Evolutionary conservation across 2,888 invertebrate genomes (phyloP).

Genomic region (Epiblema foenella): DNA sequence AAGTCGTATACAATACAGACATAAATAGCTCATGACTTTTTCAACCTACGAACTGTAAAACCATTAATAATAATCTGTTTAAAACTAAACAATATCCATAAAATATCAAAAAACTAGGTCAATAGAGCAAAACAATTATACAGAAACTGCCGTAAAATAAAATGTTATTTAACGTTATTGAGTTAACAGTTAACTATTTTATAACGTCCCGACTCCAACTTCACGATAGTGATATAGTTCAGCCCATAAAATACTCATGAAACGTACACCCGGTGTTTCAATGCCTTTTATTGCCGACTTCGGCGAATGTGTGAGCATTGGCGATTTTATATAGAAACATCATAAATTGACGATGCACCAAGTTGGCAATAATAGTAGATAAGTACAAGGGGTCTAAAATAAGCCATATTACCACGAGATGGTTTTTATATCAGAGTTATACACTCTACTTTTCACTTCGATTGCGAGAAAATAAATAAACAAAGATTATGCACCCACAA

Average conservation of each 20-base stretch:
- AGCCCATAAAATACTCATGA: constrained; percentile 41
- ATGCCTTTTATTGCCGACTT: constrained; percentile 38
- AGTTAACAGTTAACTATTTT: constrained; percentile 25
- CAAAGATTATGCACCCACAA: no score
- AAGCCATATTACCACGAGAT: no score
- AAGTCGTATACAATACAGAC: no score
- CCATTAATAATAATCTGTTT: no score
- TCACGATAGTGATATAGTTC: constrained; percentile 38
- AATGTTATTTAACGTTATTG: constrained; percentile 28
- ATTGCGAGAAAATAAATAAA: no score
- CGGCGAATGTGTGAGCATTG: constrained; percentile 29
- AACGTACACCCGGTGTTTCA: constrained; percentile 43
- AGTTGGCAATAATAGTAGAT: constrained; percentile 20
- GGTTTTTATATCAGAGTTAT: no score
- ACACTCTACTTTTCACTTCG: no score
- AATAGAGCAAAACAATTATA: not conserved
- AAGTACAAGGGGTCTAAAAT: no score
- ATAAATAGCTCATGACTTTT: no score
- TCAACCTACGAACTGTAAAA: no score
- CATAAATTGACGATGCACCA: constrained; percentile 39
- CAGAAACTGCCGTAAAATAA: constrained; percentile 10
- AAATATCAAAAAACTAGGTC: not conserved
- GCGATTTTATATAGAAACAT: constrained; percentile 42
- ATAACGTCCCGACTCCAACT: constrained; percentile 28
- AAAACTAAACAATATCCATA: not conserved